Conservation (phyloP, 2,888 invertebrate species). For the Gibbula magus region DNA sequence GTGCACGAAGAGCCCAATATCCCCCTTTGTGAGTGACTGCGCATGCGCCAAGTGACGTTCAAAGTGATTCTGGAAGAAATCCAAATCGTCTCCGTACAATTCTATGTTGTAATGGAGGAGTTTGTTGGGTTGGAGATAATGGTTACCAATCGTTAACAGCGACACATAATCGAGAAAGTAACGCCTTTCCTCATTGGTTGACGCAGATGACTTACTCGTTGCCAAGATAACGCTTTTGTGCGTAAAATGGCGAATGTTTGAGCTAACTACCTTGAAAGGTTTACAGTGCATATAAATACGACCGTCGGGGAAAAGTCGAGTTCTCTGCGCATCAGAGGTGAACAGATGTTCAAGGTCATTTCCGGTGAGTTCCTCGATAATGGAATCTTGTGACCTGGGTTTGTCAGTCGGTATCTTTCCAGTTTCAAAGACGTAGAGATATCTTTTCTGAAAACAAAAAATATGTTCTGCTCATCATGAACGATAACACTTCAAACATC, state of each 20-base stretch:
- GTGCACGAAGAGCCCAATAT: neutral
- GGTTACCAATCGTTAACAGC: neutral
- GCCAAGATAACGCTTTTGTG: neutral
- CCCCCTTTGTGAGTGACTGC: neutral
- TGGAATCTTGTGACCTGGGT: neutral
- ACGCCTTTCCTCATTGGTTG: neutral
- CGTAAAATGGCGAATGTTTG: neutral
- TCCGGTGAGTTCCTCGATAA: neutral
- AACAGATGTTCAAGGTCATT: neutral
- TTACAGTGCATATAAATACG: neutral
- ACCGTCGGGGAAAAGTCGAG: neutral
- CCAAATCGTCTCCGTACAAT: neutral
- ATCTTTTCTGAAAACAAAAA: neutral
- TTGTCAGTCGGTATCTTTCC: neutral
- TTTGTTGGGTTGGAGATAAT: neutral
- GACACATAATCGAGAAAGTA: neutral
- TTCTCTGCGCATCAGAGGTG: neutral
- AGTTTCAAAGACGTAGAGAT: neutral
- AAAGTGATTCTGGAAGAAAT: neutral
- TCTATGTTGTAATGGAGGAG: neutral
- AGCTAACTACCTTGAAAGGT: neutral
- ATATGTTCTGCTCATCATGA: neutral
- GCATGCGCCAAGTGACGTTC: neutral
- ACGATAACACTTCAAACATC: neutral
- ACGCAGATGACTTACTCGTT: neutral